phyloP scores from a whole-genome alignment of 2,888 invertebrate species.

The Formica aserva region DNA sequence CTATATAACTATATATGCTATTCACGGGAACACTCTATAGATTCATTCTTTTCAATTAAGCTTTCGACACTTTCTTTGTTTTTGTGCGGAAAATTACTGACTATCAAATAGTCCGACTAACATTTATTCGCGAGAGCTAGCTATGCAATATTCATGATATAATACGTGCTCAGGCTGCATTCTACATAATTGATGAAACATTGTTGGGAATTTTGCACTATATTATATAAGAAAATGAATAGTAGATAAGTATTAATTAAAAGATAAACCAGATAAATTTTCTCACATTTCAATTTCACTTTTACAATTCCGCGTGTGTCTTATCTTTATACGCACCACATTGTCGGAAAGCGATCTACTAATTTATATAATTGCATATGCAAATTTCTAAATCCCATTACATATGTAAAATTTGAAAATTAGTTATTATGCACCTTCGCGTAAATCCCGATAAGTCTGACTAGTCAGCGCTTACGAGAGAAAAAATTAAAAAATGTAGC shows the following conservation, averaged over 20 bases:
- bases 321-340: background rate
- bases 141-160: conserved; percentile 51
- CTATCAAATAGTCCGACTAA: background rate
- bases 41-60: background rate
- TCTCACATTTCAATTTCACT: conserved; percentile 22
- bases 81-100: background rate
- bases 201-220: conserved; percentile 33
- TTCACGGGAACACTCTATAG: background rate
- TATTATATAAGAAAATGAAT: conserved; percentile 61
- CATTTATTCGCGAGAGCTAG: background rate
- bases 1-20: background rate
- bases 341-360: background rate
- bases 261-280: conserved; percentile 54
- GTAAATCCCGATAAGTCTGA: background rate
- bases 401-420: background rate
- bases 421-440: background rate
- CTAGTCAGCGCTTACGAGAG: background rate
- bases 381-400: background rate
- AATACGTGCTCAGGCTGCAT: conserved; percentile 60
- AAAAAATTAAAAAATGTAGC: background rate
- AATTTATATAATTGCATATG: conserved; percentile 8
- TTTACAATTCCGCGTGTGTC: background rate
- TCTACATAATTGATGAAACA: conserved; percentile 60
- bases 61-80: background rate
- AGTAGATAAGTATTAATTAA: conserved; percentile 50